phyloP scores from a whole-genome alignment of 2,888 invertebrate genomes.

The Norana najaformis region DNA sequence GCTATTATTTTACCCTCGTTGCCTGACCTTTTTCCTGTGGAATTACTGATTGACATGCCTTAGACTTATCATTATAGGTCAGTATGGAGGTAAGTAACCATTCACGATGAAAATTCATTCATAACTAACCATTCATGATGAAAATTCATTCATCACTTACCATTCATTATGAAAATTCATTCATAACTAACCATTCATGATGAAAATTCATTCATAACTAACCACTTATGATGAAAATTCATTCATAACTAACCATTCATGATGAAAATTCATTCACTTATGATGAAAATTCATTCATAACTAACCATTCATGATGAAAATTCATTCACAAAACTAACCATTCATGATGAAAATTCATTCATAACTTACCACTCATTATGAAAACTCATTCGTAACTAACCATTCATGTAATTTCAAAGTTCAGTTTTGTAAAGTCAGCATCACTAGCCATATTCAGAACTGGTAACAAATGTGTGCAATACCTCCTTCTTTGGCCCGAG shows the following conservation, averaged over 20 bases:
- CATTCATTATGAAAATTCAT: background rate
- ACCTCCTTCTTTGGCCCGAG: slow-evolving; percentile 33
- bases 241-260: background rate
- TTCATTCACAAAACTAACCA: background rate
- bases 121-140: background rate
- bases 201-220: background rate
- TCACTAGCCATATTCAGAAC: background rate
- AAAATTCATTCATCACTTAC: background rate
- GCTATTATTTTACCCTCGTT: too few species aligned
- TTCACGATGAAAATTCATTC: too few species aligned
- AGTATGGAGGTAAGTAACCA: too few species aligned
- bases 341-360: background rate
- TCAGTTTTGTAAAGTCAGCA: background rate
- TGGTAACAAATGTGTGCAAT: slow-evolving; percentile 7
- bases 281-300: background rate
- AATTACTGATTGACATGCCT: too few species aligned
- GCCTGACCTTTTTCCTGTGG: too few species aligned
- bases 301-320: background rate
- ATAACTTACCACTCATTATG: background rate
- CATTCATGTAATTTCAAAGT: background rate
- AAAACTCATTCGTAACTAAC: background rate
- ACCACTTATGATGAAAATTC: background rate
- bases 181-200: background rate
- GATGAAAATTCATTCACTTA: too few species aligned
- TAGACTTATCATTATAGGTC: background rate